These are phyloP conservation scores for Hydrolagus affinis DNA, from an alignment of 2,113 vertebrate genomes.

Conservation along the genomic window DNA sequence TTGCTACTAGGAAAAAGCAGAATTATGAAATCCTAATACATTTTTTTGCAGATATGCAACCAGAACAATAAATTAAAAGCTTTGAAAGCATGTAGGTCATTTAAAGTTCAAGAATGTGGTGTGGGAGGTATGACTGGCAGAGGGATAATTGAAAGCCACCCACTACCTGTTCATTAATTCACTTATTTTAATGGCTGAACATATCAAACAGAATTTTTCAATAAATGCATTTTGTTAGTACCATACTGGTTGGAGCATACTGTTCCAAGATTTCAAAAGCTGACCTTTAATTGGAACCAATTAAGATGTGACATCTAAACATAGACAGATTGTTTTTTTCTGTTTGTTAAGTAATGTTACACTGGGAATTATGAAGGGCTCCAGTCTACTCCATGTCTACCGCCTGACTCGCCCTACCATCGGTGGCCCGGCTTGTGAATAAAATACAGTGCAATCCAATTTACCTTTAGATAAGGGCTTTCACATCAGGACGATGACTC, in stretches of 20 bases:
- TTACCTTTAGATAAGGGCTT: too few species aligned
- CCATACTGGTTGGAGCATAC: neutral
- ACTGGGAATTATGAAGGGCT: neutral
- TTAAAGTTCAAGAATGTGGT: slow-evolving; percentile 29
- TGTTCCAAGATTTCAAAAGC: slow-evolving; percentile 5
- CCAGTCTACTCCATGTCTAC: too few species aligned
- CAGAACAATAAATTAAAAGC: slow-evolving; percentile 13
- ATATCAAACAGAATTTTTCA: slow-evolving; percentile 5
- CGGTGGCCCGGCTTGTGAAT: too few species aligned
- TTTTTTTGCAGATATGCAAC: neutral
- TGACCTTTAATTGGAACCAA: slow-evolving; percentile 3
- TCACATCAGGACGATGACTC: too few species aligned
- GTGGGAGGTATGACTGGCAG: slow-evolving; percentile 29
- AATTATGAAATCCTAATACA: neutral
- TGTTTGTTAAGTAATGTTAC: slow-evolving; percentile 13
- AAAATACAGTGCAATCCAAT: neutral
- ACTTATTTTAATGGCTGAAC: slow-evolving; percentile 18
- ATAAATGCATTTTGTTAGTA: slow-evolving; percentile 3
- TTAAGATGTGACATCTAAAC: slow-evolving; percentile 5
- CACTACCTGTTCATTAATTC: slow-evolving; percentile 30
- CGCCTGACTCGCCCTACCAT: too few species aligned
- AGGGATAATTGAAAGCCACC: slow-evolving; percentile 18
- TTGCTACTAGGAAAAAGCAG: neutral
- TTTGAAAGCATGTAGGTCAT: slow-evolving; percentile 9
- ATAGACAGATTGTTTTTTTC: slow-evolving; percentile 14